These are phyloP conservation scores for Neogobius melanostomus DNA, from an alignment of 2,113 vertebrate species.

Conservation along the genomic window DNA sequence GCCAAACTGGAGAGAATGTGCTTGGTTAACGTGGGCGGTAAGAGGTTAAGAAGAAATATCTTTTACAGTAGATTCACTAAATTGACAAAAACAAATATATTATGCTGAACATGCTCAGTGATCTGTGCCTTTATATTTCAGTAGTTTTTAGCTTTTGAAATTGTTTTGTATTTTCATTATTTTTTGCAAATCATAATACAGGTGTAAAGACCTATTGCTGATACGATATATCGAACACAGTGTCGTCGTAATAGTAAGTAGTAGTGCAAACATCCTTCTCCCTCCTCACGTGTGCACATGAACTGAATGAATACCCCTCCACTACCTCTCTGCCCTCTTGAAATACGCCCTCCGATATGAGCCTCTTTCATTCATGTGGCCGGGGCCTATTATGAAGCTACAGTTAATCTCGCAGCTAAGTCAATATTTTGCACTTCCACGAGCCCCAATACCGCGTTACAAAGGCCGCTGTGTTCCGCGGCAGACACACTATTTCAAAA, in stretches of 20 bases:
- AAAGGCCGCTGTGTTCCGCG: slow-evolving; percentile 10
- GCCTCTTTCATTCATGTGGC: slow-evolving; percentile 24
- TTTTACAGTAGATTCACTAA: too few relatives aligned
- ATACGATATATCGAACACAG: too few relatives aligned
- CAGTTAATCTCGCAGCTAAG: slow-evolving; percentile 27
- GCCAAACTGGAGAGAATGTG: too few relatives aligned
- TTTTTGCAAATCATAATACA: too few relatives aligned
- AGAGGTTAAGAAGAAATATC: too few relatives aligned
- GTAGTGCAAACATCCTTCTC: slow-evolving; percentile 27
- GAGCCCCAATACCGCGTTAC: background rate
- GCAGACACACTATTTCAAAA: slow-evolving; percentile 7
- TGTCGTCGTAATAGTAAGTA: slow-evolving; percentile 10
- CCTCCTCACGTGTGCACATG: slow-evolving; percentile 50
- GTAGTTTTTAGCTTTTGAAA: too few relatives aligned
- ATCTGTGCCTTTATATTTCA: too few relatives aligned
- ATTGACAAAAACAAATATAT: too few relatives aligned
- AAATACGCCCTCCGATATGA: slow-evolving; percentile 39
- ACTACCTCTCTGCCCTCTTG: slow-evolving; percentile 20
- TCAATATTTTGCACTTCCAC: slow-evolving; percentile 36
- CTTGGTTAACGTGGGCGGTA: too few relatives aligned
- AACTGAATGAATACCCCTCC: slow-evolving; percentile 39
- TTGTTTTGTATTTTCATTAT: too few relatives aligned
- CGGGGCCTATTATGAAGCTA: slow-evolving; percentile 32
- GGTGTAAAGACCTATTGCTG: too few relatives aligned
- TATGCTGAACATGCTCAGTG: too few relatives aligned